These are phyloP conservation scores for Rhopalosiphum padi DNA, from an alignment of 1,140 invertebrate genomes.

Conservation along the genomic window DNA sequence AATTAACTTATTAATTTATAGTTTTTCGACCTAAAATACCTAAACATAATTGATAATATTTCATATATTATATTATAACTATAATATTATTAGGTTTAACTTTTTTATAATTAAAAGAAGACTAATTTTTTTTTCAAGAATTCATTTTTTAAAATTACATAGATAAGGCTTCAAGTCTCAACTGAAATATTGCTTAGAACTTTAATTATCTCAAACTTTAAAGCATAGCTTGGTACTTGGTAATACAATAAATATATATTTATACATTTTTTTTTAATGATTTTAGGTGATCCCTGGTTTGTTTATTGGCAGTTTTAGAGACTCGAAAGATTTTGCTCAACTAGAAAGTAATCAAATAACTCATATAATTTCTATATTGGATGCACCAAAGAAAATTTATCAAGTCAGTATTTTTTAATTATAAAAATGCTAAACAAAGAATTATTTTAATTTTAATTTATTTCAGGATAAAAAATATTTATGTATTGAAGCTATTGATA, in stretches of 20 bases:
- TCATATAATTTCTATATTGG: slow-evolving; percentile 94
- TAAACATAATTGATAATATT: no score
- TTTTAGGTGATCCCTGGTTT: slow-evolving; percentile 82
- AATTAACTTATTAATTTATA: no score
- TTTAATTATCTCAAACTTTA: background rate
- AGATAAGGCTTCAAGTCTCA: background rate
- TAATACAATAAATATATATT: background rate
- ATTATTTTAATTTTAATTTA: background rate
- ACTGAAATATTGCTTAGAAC: background rate
- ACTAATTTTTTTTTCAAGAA: background rate
- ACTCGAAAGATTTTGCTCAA: slow-evolving; percentile 90
- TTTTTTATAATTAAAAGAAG: no score
- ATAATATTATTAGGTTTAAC: no score
- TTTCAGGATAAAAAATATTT: slow-evolving; percentile 93
- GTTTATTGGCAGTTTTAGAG: slow-evolving; percentile 87
- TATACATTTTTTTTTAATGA: slow-evolving; percentile 11
- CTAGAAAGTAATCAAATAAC: slow-evolving; percentile 89
- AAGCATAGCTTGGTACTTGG: background rate
- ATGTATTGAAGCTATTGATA: slow-evolving; percentile 92
- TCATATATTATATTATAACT: no score
- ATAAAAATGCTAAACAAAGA: background rate
- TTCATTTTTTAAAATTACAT: background rate
- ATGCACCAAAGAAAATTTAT: slow-evolving; percentile 85
- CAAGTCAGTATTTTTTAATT: slow-evolving; percentile 70
- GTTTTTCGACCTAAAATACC: no score